Base-by-base conservation (phyloP, 2,797 vertebrate genomes). In the Loris lydekkerianus region DNA sequence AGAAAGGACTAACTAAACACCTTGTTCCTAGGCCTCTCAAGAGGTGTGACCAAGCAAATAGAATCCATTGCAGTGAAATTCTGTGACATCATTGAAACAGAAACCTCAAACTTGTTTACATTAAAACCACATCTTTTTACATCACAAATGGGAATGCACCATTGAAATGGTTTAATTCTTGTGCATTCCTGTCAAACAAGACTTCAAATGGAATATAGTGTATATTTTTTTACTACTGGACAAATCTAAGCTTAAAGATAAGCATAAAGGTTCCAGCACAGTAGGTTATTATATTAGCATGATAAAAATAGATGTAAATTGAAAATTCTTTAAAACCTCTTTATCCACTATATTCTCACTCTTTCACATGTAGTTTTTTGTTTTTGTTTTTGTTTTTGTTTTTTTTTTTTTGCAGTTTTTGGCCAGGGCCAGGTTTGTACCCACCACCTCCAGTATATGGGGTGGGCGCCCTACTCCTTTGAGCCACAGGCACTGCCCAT, bases 1-100 rank as follows among this genome's bases (percentile, higher is more conserved):
- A 75, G 37, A 72, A 90, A 87, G 49, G 67, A 43, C 15, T 53
- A n/a, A 43, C 15, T 53, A n/a, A 21, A 69, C 40, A 43, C 25
- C 31, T 93, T 43, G 9, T 27, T 67, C 37, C 49, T 34, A 11
- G 60, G 27, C 67, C 73, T 89, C 86, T 81, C n/a, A 92, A 72
- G 65, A 93, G 84, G 29, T 77, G 21, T 40, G 46, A 69, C 63
- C 46, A 43, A 84, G 53, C 18, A 76, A 60, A 61, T 40, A 63
- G 31, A 86, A 29, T 11, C 29, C 34, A 10, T 89, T 60, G 31
- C 63, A 78, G 60, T 86, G n/a, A 67, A 94, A 69, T 73, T 93
- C 75, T 93, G 75, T 85, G 75, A 72, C 29, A 70, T 72, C 85
- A 53, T 7, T 89, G 53, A 86, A 96, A 69, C 27, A 96, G 56